These are phyloP conservation scores for Drosophila kikkawai DNA, from an alignment of 1,140 invertebrate species.

Conservation along the genomic window DNA sequence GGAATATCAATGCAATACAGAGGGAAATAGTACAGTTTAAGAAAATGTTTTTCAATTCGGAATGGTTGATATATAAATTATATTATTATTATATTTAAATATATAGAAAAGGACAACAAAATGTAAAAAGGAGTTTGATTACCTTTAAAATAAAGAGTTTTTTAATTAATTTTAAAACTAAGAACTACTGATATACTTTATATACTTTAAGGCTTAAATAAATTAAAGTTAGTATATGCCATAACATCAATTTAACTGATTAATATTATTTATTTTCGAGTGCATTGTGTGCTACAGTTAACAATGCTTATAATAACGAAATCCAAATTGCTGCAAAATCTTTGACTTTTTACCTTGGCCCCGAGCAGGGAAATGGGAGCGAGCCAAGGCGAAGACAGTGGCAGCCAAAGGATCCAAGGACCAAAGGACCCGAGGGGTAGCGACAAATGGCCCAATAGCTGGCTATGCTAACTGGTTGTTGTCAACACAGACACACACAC, in stretches of 20 bases:
- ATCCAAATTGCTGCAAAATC: conserved; percentile 58
- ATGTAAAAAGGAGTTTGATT: not conserved
- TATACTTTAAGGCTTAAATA: not conserved
- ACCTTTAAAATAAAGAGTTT: not conserved
- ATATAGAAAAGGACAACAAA: not conserved
- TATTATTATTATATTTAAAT: not conserved
- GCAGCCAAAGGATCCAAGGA: conserved; percentile 32
- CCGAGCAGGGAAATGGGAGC: conserved; percentile 14
- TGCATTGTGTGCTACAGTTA: conserved; percentile 10
- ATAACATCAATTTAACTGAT: too few relatives aligned
- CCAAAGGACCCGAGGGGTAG: conserved; percentile 31
- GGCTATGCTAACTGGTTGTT: conserved; percentile 60
- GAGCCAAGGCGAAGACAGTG: conserved; percentile 36
- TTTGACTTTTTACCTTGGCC: conserved; percentile 75
- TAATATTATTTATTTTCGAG: not conserved
- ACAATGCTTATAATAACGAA: conserved; percentile 51
- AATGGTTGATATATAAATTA: not conserved
- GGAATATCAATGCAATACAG: conserved; percentile 12
- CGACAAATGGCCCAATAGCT: conserved; percentile 61
- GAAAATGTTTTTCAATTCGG: not conserved
- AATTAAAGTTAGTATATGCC: too few relatives aligned
- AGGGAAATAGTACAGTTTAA: not conserved
- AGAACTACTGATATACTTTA: rapidly evolving
- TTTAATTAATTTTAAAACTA: not conserved
- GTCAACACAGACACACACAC: conserved; percentile 38